Conservation (phyloP, 2,113 vertebrate species). For the Nannospalax galili region DNA sequence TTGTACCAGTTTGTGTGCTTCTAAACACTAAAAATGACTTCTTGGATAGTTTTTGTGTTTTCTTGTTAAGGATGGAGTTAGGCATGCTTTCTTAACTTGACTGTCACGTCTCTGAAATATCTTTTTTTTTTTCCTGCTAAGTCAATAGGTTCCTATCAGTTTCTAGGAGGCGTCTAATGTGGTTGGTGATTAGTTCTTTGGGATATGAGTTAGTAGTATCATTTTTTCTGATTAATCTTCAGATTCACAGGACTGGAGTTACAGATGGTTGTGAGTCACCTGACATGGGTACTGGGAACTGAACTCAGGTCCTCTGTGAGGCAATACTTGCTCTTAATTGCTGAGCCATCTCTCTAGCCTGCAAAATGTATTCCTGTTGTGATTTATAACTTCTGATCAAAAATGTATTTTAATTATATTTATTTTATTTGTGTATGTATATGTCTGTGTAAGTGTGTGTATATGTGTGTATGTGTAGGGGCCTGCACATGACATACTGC, state of each 20-base stretch:
- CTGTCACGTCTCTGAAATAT: not conserved
- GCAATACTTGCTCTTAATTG: not conserved
- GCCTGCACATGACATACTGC: no score
- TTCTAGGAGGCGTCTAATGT: not conserved
- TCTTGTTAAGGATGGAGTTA: not conserved
- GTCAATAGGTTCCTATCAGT: not conserved
- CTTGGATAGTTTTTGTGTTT: not conserved
- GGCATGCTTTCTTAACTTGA: not conserved
- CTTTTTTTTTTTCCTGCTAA: not conserved
- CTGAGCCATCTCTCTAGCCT: not conserved
- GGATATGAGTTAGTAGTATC: not conserved
- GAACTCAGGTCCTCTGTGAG: not conserved
- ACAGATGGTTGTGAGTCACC: not conserved
- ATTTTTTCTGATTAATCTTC: not conserved
- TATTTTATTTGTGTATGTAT: not conserved
- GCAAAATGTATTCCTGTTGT: not conserved
- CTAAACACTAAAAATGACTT: not conserved
- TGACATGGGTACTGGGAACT: no score
- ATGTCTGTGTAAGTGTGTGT: not conserved
- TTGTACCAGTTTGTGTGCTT: not conserved
- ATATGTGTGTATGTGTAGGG: not conserved
- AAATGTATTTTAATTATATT: not conserved
- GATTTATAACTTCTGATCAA: not conserved
- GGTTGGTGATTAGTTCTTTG: slow-evolving; percentile 11
- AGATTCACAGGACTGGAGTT: not conserved